Conservation (phyloP, 1,140 invertebrate genomes). For the Penaeus indicus region DNA sequence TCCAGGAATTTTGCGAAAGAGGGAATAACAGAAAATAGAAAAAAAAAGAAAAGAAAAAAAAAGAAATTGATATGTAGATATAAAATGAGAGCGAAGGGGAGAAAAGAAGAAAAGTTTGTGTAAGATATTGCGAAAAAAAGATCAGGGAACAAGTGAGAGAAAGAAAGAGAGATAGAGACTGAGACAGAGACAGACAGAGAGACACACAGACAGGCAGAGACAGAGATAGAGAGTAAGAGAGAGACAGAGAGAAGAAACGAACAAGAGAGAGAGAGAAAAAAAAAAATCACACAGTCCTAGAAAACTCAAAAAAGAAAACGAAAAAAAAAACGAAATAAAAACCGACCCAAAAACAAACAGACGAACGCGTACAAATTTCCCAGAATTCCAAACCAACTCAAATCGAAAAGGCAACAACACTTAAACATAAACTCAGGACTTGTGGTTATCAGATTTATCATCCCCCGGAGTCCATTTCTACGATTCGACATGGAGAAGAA, state of each 20-base stretch:
- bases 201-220: neutral
- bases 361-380: too few species aligned
- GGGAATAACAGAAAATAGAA: neutral
- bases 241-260: neutral
- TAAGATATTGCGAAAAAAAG: neutral
- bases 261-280: neutral
- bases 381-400: too few species aligned
- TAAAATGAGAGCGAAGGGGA: neutral
- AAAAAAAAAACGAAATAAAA: too few species aligned
- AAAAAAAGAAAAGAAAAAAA: neutral
- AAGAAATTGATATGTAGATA: neutral
- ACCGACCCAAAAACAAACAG: too few species aligned
- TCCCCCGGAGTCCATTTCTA: too few species aligned
- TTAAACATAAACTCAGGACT: too few species aligned
- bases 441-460: too few species aligned
- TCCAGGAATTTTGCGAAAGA: neutral
- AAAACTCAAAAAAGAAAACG: too few species aligned
- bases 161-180: constrained; percentile 1
- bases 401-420: too few species aligned
- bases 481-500: too few species aligned
- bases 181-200: constrained; percentile 4
- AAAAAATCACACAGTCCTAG: too few species aligned
- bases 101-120: neutral
- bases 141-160: neutral
- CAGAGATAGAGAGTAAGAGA: neutral